Evolutionary conservation across 2,797 vertebrate species (phyloP), one percentile per base, ranked within the genome.

Genomic region (Neosalanx taihuensis): DNA sequence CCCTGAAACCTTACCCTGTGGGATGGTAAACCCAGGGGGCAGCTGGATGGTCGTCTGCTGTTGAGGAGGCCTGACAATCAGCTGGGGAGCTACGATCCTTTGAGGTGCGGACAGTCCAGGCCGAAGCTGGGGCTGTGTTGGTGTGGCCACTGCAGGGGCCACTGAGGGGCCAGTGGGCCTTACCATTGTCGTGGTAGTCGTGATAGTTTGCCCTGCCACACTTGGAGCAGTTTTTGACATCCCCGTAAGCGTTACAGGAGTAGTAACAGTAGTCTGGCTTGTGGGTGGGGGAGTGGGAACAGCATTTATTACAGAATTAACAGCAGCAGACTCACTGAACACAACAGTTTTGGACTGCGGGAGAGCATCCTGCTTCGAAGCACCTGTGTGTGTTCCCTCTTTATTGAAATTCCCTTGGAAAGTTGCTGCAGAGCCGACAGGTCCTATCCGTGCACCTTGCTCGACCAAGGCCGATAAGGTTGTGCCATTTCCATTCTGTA

Each of bases 1-100:
- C 56, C 68, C 61, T 72, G 56, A 74, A 84, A 73, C 80, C 92
- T 94, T 93, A 96, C 95, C 94, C 80, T 89, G 90, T 30, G 94
- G 94, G 84, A 95, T 94, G 77, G 94, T 95, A 86, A 96, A 96
- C 69, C 94, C 95, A 26, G 94, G 93, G 49, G 94, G 94, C 78
- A 95, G 91, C 84, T 95, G 95, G 74, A 95, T 94, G 71, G 94
- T 95, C 6, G 95, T 92, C 73, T 93, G 94, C 60, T 93, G 95
- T 59, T 92, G 93, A 63, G 92, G 92, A 3, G 94, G 93, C 88
- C 94, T 90, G 85, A 95, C 94, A 77, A 96, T 94, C 84, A 95
- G 83, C 88, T 95, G 94, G 4, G 94, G 95, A 26, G 94, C 89
- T 72, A 94, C 93, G 10, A 94, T 89, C 78, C 94, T 89, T 65